A percentile compares a stretch with the other conserved stretches of the same genome.
These are phyloP conservation scores for Agriopis marginaria DNA, from an alignment of 2,888 invertebrate species.

Conservation along the genomic window DNA sequence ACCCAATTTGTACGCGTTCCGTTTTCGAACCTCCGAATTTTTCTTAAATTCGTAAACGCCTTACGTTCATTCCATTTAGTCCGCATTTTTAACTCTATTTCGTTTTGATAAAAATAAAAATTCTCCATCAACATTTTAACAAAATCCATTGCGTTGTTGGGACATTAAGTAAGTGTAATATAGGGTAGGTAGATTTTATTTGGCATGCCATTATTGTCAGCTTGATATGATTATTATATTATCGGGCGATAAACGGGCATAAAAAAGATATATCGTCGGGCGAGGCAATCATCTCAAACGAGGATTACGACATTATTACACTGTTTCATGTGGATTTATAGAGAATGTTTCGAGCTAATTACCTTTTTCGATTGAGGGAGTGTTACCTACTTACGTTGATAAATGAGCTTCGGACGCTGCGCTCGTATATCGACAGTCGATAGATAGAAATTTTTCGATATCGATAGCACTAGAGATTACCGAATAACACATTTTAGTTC, in stretches of 20 bases:
- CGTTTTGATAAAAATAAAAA: slow-evolving; percentile 30
- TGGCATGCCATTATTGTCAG: slow-evolving; percentile 84
- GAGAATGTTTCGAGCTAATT: slow-evolving; percentile 63
- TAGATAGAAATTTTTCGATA: slow-evolving; percentile 31
- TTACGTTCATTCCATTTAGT: slow-evolving; percentile 35
- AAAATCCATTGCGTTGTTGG: slow-evolving; percentile 56
- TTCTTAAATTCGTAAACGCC: slow-evolving; percentile 57
- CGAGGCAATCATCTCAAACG: slow-evolving; percentile 76
- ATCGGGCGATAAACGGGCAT: slow-evolving; percentile 83
- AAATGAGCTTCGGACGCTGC: slow-evolving; percentile 41
- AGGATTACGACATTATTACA: slow-evolving; percentile 79
- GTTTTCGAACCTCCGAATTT: slow-evolving; percentile 74
- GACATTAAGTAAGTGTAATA: slow-evolving; percentile 63
- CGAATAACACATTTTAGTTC: slow-evolving; percentile 43
- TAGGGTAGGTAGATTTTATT: slow-evolving; percentile 83
- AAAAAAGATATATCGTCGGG: slow-evolving; percentile 80
- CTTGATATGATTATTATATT: slow-evolving; percentile 85
- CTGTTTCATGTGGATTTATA: slow-evolving; percentile 78
- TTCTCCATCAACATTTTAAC: slow-evolving; percentile 29
- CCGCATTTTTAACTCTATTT: slow-evolving; percentile 49
- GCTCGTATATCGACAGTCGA: slow-evolving; percentile 9
- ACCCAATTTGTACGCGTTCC: slow-evolving; percentile 82
- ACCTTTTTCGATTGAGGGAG: slow-evolving; percentile 56
- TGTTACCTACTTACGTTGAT: slow-evolving; percentile 43
- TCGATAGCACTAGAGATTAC: slow-evolving; percentile 32